Evolutionary conservation across 2,888 invertebrate genomes (phyloP).

Genomic region (Lucinisca nassula): DNA sequence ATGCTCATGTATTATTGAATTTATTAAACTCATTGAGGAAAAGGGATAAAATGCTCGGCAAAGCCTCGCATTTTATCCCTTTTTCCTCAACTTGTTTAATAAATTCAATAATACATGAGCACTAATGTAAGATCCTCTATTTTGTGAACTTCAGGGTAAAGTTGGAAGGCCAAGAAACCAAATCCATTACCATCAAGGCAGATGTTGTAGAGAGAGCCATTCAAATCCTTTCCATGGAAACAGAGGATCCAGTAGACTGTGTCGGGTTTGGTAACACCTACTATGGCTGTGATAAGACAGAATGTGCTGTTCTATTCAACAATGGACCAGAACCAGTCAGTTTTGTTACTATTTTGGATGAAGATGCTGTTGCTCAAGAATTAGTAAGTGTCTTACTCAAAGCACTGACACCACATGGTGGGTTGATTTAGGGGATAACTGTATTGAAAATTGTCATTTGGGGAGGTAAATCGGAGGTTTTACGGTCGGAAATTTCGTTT

Average conservation of each 20-base stretch:
- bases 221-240: constrained; percentile 83
- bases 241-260: constrained; percentile 81
- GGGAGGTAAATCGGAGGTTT: no score
- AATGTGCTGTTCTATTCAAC: constrained; percentile 86
- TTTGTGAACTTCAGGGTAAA: constrained; percentile 80
- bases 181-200: constrained; percentile 79
- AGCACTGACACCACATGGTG: no score
- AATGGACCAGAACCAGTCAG: constrained; percentile 87
- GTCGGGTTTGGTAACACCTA: constrained; percentile 87
- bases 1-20: no score
- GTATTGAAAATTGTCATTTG: no score
- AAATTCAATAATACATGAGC: no score
- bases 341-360: constrained; percentile 87
- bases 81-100: no score
- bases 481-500: no score
- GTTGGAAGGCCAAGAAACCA: constrained; percentile 82
- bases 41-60: no score
- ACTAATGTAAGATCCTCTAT: no score
- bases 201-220: constrained; percentile 84
- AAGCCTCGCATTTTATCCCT: no score
- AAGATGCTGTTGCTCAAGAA: constrained; percentile 87
- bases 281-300: constrained; percentile 87
- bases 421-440: no score
- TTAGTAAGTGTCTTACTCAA: constrained; percentile 81
- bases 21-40: no score